Evolutionary conservation across 2,888 invertebrate species (phyloP).

Genomic region (Stenodera caucasica): DNA sequence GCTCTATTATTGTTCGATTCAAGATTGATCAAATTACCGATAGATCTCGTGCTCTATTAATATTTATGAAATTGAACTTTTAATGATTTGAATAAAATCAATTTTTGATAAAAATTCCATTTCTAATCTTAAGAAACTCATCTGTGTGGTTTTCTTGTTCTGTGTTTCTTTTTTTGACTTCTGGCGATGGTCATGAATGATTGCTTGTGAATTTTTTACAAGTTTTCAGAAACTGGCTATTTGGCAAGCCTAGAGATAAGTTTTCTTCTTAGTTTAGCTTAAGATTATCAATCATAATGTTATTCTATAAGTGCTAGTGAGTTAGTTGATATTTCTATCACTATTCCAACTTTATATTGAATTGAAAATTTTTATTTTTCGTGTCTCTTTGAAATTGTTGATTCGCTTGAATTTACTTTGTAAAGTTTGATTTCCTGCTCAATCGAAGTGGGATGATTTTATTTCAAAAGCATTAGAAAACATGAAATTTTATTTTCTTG

Average conservation of each 20-base stretch:
- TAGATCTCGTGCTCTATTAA: not conserved
- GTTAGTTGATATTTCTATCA: not conserved
- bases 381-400: not conserved
- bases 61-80: too few species aligned
- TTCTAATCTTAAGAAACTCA: too few species aligned
- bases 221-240: not conserved
- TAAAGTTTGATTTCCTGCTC: not conserved
- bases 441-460: too few species aligned
- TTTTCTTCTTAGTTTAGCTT: constrained; percentile 1
- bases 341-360: not conserved
- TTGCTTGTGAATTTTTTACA: too few species aligned
- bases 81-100: too few species aligned
- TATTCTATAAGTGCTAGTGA: too few species aligned
- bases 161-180: too few species aligned
- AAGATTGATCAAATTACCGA: not conserved
- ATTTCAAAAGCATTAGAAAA: too few species aligned
- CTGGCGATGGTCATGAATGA: too few species aligned
- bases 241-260: constrained; percentile 1
- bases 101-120: too few species aligned
- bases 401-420: not conserved
- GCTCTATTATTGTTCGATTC: not conserved
- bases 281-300: constrained; percentile 5
- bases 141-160: too few species aligned
- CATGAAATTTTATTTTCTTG: too few species aligned
- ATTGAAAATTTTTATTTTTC: not conserved